Conservation (phyloP, 2,888 invertebrate species). For the Cantharis rustica region DNA sequence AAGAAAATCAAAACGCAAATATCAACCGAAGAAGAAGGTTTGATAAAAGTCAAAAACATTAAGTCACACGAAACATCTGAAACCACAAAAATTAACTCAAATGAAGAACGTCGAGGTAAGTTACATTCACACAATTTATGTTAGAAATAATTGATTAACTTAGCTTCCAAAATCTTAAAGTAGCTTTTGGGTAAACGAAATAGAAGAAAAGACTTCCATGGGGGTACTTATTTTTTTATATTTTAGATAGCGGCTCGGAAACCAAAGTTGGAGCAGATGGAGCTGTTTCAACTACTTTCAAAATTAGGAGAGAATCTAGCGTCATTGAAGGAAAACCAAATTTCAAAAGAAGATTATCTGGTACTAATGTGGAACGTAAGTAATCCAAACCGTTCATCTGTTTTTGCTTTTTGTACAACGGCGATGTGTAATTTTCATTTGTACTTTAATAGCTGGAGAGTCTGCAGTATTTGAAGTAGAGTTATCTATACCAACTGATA, state of each 20-base stretch:
- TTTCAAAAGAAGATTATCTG: conserved; percentile 76
- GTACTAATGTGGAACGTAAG: conserved; percentile 81
- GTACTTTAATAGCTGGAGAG: conserved; percentile 71
- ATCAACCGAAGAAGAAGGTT: conserved; percentile 14
- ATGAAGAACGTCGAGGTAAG: neutral
- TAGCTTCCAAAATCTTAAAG: neutral
- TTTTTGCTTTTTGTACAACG: conserved; percentile 7
- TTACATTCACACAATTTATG: neutral
- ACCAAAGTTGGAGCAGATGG: neutral
- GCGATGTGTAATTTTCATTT: conserved; percentile 7
- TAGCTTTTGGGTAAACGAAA: neutral
- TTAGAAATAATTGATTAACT: neutral
- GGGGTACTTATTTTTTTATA: neutral
- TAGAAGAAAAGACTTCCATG: neutral
- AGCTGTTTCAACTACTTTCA: conserved; percentile 28
- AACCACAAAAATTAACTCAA: neutral
- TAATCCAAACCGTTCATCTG: conserved; percentile 40
- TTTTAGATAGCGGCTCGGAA: neutral
- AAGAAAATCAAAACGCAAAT: conserved; percentile 2
- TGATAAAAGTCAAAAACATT: neutral
- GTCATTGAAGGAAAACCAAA: conserved; percentile 66
- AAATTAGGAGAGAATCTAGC: conserved; percentile 34
- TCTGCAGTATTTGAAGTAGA: conserved; percentile 81
- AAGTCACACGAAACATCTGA: neutral
- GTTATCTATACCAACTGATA: conserved; percentile 66